Conservation (phyloP, 2,113 vertebrate genomes). For the Chauna torquata region DNA sequence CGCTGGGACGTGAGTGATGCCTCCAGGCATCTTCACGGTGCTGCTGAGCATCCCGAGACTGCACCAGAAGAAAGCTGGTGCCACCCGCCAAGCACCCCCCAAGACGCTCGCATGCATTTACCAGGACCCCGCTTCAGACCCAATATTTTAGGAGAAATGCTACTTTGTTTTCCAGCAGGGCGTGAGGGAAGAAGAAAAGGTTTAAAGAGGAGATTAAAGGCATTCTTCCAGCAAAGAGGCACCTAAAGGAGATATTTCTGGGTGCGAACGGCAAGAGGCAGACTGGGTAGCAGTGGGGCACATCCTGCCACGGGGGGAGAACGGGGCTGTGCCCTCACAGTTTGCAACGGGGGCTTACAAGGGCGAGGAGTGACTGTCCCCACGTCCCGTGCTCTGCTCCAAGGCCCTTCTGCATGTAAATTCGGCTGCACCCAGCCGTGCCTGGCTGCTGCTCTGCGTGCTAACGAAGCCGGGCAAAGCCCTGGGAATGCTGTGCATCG, state of each 20-base stretch:
- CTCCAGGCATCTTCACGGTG: neutral
- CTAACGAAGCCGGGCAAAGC: neutral
- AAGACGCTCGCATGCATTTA: neutral
- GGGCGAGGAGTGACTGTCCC: neutral
- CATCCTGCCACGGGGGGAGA: too few species aligned
- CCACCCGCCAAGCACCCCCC: neutral
- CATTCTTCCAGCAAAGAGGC: neutral
- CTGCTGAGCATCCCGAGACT: neutral
- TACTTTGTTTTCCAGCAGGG: neutral
- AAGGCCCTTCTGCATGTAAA: neutral
- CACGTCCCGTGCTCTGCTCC: neutral
- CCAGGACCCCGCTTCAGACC: neutral
- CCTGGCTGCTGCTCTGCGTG: neutral
- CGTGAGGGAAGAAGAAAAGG: neutral
- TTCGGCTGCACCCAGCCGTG: too few species aligned
- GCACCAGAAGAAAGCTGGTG: fast-evolving
- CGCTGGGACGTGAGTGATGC: fast-evolving
- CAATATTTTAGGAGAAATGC: neutral
- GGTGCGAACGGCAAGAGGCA: neutral
- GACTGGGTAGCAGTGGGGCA: neutral
- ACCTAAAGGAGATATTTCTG: neutral
- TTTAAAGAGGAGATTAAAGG: neutral
- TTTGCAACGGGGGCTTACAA: neutral
- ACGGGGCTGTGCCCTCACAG: neutral
- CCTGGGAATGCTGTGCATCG: neutral